Evolutionary conservation across 2,797 vertebrate species (phyloP).

Genomic region (Microhierax caerulescens): DNA sequence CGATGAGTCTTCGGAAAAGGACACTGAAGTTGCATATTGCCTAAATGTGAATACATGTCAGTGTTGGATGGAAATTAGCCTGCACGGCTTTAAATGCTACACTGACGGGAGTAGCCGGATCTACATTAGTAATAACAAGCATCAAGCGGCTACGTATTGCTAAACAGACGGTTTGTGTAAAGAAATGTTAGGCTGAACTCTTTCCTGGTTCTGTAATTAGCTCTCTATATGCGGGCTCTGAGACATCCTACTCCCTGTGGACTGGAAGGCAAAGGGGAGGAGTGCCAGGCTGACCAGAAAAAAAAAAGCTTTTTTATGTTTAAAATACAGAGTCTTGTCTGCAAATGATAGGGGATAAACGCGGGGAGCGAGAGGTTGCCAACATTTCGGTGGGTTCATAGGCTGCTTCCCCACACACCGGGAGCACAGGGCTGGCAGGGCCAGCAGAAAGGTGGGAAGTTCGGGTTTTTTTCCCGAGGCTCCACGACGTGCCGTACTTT

Average conservation of each 20-base stretch:
- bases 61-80: neutral
- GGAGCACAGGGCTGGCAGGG: neutral
- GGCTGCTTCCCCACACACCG: neutral
- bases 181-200: constrained; percentile 31
- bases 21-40: neutral
- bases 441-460: neutral
- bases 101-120: neutral
- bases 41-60: neutral
- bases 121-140: neutral
- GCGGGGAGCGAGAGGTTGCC: neutral
- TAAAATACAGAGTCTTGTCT: neutral
- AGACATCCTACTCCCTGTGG: neutral
- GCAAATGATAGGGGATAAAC: neutral
- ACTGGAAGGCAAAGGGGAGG: neutral
- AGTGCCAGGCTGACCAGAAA: neutral
- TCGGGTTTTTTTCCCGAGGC: neutral
- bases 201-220: constrained; percentile 19
- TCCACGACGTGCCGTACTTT: neutral
- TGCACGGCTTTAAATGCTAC: neutral
- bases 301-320: neutral
- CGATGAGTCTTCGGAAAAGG: neutral
- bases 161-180: constrained; percentile 28
- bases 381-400: neutral
- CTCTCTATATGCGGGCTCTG: neutral
- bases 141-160: constrained; percentile 25